These are phyloP conservation scores for Plebejus melissa DNA, from an alignment of 2,888 invertebrate species.

Conservation along the genomic window DNA sequence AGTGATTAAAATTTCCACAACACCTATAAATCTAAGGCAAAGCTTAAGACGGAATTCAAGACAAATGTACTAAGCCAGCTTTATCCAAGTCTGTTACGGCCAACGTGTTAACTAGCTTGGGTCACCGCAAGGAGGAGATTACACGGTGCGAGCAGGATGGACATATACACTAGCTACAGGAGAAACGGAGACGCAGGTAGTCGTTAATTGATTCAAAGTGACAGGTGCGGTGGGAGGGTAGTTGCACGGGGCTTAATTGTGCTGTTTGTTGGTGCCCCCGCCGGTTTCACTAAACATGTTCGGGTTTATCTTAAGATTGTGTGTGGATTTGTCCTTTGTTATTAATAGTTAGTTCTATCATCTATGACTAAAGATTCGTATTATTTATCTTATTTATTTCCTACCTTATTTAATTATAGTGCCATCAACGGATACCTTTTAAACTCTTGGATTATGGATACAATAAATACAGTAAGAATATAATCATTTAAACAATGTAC, in stretches of 20 bases:
- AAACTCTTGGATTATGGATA: too few species aligned
- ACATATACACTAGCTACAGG: background rate
- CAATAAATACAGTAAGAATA: too few species aligned
- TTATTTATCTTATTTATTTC: background rate
- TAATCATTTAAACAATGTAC: too few species aligned
- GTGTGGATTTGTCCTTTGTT: background rate
- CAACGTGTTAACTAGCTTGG: slow-evolving; percentile 62
- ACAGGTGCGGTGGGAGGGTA: slow-evolving; percentile 44
- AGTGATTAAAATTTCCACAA: background rate
- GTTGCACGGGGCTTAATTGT: slow-evolving; percentile 43
- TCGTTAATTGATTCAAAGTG: slow-evolving; percentile 57
- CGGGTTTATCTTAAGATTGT: slow-evolving; percentile 1
- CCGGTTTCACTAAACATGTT: slow-evolving; percentile 22
- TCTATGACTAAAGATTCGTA: background rate
- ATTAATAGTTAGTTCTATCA: background rate
- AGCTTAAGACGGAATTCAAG: slow-evolving; percentile 36
- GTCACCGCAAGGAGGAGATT: slow-evolving; percentile 54
- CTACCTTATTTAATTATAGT: background rate
- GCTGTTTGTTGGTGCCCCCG: slow-evolving; percentile 39
- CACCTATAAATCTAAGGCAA: slow-evolving; percentile 24
- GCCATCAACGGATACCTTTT: too few species aligned
- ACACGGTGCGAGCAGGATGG: slow-evolving; percentile 40
- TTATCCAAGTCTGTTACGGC: slow-evolving; percentile 48
- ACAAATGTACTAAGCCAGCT: slow-evolving; percentile 51
- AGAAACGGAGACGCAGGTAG: slow-evolving; percentile 37